phyloP scores from a whole-genome alignment of 2,113 vertebrate genomes.

The Bubo scandiacus region DNA sequence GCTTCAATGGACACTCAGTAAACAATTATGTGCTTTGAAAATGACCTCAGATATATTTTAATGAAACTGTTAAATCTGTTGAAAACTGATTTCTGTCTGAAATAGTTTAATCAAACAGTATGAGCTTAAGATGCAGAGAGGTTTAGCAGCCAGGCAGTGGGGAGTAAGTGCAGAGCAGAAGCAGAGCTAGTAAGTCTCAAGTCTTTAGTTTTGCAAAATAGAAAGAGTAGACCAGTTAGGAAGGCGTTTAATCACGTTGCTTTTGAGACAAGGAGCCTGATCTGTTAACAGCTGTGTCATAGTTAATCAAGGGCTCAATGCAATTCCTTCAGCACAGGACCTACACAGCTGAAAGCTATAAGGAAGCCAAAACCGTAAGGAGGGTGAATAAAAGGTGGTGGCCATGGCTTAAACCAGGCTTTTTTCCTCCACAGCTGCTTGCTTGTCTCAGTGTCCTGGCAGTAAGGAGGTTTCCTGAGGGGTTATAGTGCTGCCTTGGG shows the following conservation, averaged over 20 bases:
- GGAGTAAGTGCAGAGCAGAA: neutral
- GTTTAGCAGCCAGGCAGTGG: neutral
- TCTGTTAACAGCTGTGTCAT: neutral
- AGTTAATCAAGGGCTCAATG: accelerated
- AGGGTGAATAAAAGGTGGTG: neutral
- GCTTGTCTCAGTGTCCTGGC: accelerated
- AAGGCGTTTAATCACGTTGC: neutral
- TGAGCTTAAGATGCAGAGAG: neutral
- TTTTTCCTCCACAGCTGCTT: accelerated
- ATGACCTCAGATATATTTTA: neutral
- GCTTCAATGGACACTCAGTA: neutral
- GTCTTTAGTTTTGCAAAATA: neutral
- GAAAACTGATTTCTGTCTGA: neutral
- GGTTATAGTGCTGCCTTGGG: accelerated
- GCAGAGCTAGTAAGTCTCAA: neutral
- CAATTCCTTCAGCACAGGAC: neutral
- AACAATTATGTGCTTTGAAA: neutral
- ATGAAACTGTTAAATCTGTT: neutral
- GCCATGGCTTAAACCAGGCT: accelerated
- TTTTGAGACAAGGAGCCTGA: neutral
- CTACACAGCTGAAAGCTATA: neutral
- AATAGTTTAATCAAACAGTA: neutral
- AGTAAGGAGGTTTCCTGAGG: neutral
- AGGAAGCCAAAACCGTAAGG: neutral
- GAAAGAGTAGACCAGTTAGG: neutral